Evolutionary conservation across 1,140 invertebrate genomes (phyloP).

Genomic region (Idris sp.): DNA sequence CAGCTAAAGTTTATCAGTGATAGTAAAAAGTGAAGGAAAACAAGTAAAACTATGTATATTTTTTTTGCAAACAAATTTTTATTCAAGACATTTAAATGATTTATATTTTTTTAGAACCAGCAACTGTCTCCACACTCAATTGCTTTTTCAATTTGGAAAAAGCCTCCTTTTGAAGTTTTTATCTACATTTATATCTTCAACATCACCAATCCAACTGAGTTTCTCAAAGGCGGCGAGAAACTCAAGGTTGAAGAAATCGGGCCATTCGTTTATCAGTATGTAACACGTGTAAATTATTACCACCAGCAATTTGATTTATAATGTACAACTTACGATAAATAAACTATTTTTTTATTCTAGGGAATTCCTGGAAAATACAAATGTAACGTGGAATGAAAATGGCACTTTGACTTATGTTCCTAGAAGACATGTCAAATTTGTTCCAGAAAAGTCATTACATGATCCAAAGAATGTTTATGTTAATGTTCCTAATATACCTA

Average conservation of each 20-base stretch:
- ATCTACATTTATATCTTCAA: constrained; percentile 91
- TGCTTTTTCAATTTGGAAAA: constrained; percentile 83
- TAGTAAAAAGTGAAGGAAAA: no score
- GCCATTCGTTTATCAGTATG: constrained; percentile 91
- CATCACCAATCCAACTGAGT: constrained; percentile 87
- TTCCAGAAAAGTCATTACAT: constrained; percentile 84
- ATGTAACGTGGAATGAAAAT: constrained; percentile 85
- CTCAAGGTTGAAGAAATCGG: constrained; percentile 87
- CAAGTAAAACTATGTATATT: no score
- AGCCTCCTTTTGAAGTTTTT: constrained; percentile 84
- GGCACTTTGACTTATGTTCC: constrained; percentile 88
- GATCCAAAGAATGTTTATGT: constrained; percentile 82
- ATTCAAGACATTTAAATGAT: no score
- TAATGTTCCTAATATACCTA: constrained; percentile 86
- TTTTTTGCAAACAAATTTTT: no score
- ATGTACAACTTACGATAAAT: no score
- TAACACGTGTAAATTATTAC: background rate
- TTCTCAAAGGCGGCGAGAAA: constrained; percentile 82
- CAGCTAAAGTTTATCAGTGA: no score
- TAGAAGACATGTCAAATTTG: constrained; percentile 82
- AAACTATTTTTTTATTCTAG: constrained; percentile 71
- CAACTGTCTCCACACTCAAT: constrained; percentile 78
- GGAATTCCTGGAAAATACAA: constrained; percentile 83
- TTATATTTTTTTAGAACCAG: constrained; percentile 68
- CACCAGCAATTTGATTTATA: no score